Base-by-base conservation (phyloP, 2,797 vertebrate genomes). In the Halcyon leucocephala region DNA sequence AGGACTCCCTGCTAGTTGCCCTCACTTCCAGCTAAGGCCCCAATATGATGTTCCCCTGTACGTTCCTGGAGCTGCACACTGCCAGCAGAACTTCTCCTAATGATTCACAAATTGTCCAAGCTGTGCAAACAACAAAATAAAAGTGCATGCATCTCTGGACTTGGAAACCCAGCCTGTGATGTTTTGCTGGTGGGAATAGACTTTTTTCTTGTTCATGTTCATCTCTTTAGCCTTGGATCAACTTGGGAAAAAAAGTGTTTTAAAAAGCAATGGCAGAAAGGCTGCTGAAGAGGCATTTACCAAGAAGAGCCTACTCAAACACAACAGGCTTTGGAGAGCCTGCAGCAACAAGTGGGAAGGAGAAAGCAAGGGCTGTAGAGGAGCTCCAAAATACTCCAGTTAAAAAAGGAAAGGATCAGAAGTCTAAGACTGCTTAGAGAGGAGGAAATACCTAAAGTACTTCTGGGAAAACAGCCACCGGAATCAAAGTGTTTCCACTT, bases 391-490 rank as follows among this genome's bases (percentile, higher is more conserved):
- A 69, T 22, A 51, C 22, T 69, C 33, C 25, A 58, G 22, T 70
- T 86, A 76, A 90, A 82, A 39, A 83, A 20, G 33, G 9, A 70
- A 52, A 49, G 66, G 51, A 86, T 77, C 35, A 41, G 80, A 31
- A 86, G 57, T 28, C 57, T 67, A 76, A 14, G 17, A 39, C 31
- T 77, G 51, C 11, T 67, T 14, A 67, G 54, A 90, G 66, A 80
- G 89, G 41, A 67, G 61, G 49, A 58, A 86, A 93, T 73, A 84
- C 31, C 42, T 83, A 0, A 89, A 83, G 82, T 35, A 91, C 86
- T 86, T 95, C 82, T 90, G 77, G 73, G 67, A 89, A 94, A 96
- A 79, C 13, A 41, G 70, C 62, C 14, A 35, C 85, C 79, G 66
- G 77, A 94, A 86, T 71, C 29, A 67, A 87, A 95, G 48, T 0